These are phyloP conservation scores for Pygoscelis adeliae DNA, from an alignment of 2,113 vertebrate genomes.

Conservation along the genomic window DNA sequence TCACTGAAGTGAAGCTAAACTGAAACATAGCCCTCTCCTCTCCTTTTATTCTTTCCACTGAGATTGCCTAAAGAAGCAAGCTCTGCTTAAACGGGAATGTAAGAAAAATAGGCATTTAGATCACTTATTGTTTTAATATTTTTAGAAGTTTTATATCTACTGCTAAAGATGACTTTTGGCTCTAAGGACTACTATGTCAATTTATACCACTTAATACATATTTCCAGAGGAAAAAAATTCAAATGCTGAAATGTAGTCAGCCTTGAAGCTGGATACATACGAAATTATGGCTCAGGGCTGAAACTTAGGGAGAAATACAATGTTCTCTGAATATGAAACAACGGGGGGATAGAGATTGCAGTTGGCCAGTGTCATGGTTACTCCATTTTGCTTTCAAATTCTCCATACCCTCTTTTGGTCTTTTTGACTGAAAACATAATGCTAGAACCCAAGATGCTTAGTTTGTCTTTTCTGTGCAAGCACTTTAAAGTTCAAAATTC, in stretches of 20 bases:
- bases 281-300: background rate
- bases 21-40: background rate
- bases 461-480: background rate
- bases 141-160: background rate
- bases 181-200: background rate
- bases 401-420: background rate
- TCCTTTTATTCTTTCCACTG: background rate
- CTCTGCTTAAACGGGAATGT: background rate
- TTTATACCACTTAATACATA: background rate
- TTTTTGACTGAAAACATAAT: background rate
- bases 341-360: fast-evolving
- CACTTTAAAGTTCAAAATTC: background rate
- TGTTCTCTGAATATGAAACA: background rate
- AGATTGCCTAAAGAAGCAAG: background rate
- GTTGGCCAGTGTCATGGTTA: background rate
- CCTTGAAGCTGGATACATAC: background rate
- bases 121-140: background rate
- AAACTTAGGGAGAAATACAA: background rate
- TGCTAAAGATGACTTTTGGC: background rate
- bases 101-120: background rate
- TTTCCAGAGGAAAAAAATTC: background rate
- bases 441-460: background rate
- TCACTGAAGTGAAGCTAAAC: background rate
- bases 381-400: background rate
- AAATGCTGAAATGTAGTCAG: background rate